Percentiles rank a stretch among this genome's conserved stretches.
These are phyloP conservation scores for Diplodus sargus DNA, from an alignment of 2,797 vertebrate species.

Conservation along the genomic window DNA sequence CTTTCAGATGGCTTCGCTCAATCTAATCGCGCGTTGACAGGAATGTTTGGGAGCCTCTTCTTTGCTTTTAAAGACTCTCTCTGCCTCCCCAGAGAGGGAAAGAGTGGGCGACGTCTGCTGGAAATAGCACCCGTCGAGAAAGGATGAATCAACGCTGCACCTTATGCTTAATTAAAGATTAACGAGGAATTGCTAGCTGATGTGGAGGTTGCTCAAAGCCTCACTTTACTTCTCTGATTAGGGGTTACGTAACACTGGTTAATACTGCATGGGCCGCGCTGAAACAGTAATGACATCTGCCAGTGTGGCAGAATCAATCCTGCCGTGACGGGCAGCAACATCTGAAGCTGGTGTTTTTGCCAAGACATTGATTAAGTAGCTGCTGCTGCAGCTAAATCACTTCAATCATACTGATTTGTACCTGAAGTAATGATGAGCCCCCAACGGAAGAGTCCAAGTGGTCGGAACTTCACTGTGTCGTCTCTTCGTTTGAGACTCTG, in stretches of 20 bases:
- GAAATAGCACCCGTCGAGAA: slow-evolving; percentile 79
- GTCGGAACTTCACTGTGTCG: slow-evolving; percentile 11
- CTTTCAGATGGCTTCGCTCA: slow-evolving; percentile 43
- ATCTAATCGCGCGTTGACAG: slow-evolving; percentile 57
- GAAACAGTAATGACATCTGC: slow-evolving; percentile 78
- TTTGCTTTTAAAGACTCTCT: slow-evolving; percentile 63
- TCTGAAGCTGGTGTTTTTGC: slow-evolving; percentile 25
- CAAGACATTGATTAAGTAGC: slow-evolving; percentile 47
- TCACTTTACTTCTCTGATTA: slow-evolving; percentile 78
- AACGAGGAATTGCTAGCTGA: slow-evolving; percentile 76
- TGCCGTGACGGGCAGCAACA: slow-evolving; percentile 48
- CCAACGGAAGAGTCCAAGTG: slow-evolving; percentile 1
- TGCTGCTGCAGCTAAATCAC: slow-evolving; percentile 41
- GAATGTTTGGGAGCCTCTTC: slow-evolving; percentile 56
- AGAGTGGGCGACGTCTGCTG: slow-evolving; percentile 71
- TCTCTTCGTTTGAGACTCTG: slow-evolving; percentile 27
- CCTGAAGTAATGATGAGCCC: slow-evolving; percentile 59
- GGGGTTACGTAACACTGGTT: slow-evolving; percentile 81
- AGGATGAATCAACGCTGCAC: slow-evolving; percentile 80
- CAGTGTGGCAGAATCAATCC: slow-evolving; percentile 68
- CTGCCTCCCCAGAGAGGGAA: slow-evolving; percentile 58
- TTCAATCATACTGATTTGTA: slow-evolving; percentile 56
- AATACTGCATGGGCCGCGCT: slow-evolving; percentile 81
- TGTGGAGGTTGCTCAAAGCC: slow-evolving; percentile 75
- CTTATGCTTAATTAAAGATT: slow-evolving; percentile 87